phyloP scores from a whole-genome alignment of 2,888 invertebrate species.

The Xanthia icteritia region DNA sequence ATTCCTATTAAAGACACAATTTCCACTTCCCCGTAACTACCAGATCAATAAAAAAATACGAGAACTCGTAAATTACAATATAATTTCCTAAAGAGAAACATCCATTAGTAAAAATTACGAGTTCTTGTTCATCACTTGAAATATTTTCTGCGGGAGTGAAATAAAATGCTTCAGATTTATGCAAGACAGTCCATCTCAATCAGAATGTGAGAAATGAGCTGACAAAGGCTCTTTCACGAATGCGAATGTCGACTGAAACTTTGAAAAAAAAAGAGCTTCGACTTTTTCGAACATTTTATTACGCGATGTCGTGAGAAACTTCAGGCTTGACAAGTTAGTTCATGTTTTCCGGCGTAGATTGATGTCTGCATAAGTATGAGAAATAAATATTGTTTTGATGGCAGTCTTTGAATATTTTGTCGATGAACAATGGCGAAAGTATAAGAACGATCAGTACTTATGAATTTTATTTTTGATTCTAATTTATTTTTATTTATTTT shows the following conservation, averaged over 20 bases:
- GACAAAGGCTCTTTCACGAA: constrained; percentile 76
- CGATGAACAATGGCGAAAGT: constrained; percentile 21
- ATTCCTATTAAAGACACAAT: background rate
- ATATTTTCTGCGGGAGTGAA: constrained; percentile 63
- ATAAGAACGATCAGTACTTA: constrained; percentile 5
- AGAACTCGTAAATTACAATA: constrained; percentile 41
- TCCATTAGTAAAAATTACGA: constrained; percentile 68
- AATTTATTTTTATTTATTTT: background rate
- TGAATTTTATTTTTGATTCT: background rate
- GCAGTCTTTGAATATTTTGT: constrained; percentile 30
- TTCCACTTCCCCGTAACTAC: background rate
- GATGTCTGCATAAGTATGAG: constrained; percentile 74
- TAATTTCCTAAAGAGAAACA: constrained; percentile 60
- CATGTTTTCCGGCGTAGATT: constrained; percentile 80
- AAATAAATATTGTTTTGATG: constrained; percentile 66
- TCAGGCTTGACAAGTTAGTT: constrained; percentile 77
- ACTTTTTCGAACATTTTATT: constrained; percentile 75
- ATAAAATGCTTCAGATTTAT: constrained; percentile 71
- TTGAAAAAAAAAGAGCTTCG: constrained; percentile 72
- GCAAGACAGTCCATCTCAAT: constrained; percentile 75
- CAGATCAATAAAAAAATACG: constrained; percentile 27
- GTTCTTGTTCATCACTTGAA: constrained; percentile 62
- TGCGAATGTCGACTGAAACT: constrained; percentile 71
- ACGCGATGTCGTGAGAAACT: constrained; percentile 76
- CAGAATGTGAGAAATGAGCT: constrained; percentile 79